Base-by-base conservation (phyloP, 1,140 invertebrate genomes). In the Saxidomus purpurata region DNA sequence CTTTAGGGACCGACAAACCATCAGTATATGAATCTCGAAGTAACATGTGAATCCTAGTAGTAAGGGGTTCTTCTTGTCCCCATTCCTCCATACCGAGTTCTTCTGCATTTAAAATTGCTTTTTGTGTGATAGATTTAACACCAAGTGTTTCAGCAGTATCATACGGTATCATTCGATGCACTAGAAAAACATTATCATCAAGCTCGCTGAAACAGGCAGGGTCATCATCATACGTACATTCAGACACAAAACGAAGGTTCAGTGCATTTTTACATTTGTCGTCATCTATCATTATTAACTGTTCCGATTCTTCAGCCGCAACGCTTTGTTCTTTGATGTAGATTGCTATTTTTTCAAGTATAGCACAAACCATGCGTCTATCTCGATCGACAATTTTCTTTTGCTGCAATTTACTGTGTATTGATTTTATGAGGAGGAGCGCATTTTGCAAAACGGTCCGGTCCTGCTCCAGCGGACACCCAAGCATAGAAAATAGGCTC, bases 1-100 rank as follows among this genome's bases (percentile, higher is more conserved):
- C 94, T 77, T 94, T 95, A 15, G 94, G 89, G 55, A 95, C 91
- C 71, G 93, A 91, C n/a, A 93, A 87, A 17, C 93, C 94, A 82
- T 92, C 93, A 1, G 91, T 91, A 82, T 95, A 95, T 9, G 49
- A 69, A 15, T 92, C 91, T 22, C 84, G 25, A 79, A 91, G 34
- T 4, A 94, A 80, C 13, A 90, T 81, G 34, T 89, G 71, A 4
- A 95, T 61, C 49, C 94, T 83, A 47, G 89, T 88, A 22, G 93
- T 93, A 6, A 95, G 79, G 9, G 92, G 91, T 52, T 95, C 94
- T 38, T 85, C 63, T 81, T 95, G 94, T 40, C 93, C 93, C 81
- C 89, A 94, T 80, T 89, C 89, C 38, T 89, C 69, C 59, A 84
- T 25, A 34, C 83, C 87, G 17, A 89, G 59, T 15, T 89, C 84